Evolutionary conservation across 1,140 invertebrate species (phyloP).

Genomic region (Chrysoperla carnea): DNA sequence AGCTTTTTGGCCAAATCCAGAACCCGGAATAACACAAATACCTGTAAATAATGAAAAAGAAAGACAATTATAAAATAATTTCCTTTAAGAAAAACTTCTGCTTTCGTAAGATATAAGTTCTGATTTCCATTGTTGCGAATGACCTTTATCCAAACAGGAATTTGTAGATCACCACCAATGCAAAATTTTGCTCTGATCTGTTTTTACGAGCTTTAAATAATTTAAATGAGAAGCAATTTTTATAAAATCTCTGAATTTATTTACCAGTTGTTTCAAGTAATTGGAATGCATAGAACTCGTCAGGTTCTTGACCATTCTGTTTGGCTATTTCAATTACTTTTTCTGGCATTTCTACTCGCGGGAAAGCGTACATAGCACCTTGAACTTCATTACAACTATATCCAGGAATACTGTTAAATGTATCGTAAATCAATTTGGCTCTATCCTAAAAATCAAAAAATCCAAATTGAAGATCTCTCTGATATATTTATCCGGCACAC

Average conservation of each 20-base stretch:
- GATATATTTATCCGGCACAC: not conserved
- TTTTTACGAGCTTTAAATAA: too few relatives aligned
- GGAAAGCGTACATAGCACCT: slow-evolving; percentile 98
- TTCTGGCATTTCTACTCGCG: slow-evolving; percentile 51
- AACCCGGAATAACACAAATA: slow-evolving; percentile 78
- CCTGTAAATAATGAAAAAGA: slow-evolving; percentile 28
- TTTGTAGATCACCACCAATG: too few relatives aligned
- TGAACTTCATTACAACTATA: slow-evolving; percentile 72
- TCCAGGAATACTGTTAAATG: slow-evolving; percentile 85
- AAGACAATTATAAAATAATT: too few relatives aligned
- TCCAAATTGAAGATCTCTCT: not conserved
- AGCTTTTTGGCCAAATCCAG: slow-evolving; percentile 85
- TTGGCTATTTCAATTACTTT: slow-evolving; percentile 67
- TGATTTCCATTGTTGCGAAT: too few relatives aligned
- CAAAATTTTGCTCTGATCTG: too few relatives aligned
- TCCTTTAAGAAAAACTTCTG: too few relatives aligned
- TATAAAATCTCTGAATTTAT: too few relatives aligned
- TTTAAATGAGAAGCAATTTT: too few relatives aligned
- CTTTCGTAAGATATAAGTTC: too few relatives aligned
- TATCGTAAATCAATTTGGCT: slow-evolving; percentile 72
- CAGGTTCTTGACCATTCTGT: slow-evolving; percentile 50
- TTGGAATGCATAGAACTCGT: slow-evolving; percentile 88
- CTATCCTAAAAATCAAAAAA: slow-evolving; percentile 18
- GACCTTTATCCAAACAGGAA: too few relatives aligned
- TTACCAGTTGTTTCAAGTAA: slow-evolving; percentile 83